Evolutionary conservation across 2,113 vertebrate genomes (phyloP).

Genomic region (Recurvirostra avosetta): DNA sequence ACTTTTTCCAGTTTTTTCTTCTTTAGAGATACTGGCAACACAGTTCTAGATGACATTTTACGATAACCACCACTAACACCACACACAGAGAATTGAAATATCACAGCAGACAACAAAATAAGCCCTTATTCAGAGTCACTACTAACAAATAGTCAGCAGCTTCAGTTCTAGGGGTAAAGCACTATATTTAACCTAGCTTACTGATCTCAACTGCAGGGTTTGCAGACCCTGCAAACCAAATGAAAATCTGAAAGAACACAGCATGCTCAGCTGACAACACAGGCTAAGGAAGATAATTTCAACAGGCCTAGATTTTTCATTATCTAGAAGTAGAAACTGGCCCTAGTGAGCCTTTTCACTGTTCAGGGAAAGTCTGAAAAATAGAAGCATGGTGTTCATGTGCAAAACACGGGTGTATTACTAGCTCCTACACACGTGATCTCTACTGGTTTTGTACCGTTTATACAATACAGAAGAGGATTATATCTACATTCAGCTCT

Average conservation of each 20-base stretch:
- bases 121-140: not conserved
- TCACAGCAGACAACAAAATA: not conserved
- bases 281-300: not conserved
- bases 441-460: not conserved
- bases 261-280: not conserved
- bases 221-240: not conserved
- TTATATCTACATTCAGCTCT: not conserved
- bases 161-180: not conserved
- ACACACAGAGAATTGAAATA: not conserved
- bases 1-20: not conserved
- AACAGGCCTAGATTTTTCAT: not conserved
- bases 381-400: accelerated
- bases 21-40: not conserved
- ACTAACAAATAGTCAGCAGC: not conserved
- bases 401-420: not conserved
- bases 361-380: not conserved
- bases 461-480: not conserved
- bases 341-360: not conserved
- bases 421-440: not conserved
- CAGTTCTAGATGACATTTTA: not conserved
- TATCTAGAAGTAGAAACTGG: not conserved
- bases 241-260: not conserved
- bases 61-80: not conserved
- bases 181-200: not conserved
- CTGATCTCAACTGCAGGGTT: accelerated